Evolutionary conservation across 2,888 invertebrate genomes (phyloP).

Genomic region (Drosophila tanythrix): DNA sequence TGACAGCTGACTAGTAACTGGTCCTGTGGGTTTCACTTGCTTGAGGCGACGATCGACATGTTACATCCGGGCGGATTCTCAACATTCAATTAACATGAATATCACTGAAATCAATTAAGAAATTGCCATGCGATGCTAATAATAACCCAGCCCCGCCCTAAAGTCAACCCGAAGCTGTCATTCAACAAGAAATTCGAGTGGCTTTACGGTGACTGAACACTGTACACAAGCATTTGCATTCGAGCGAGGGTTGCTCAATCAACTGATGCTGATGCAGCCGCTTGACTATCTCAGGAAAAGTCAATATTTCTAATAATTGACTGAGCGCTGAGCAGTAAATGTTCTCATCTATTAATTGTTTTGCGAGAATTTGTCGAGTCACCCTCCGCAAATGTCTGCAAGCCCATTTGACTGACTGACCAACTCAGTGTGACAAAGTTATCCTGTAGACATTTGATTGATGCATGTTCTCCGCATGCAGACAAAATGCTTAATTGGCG

Average conservation of each 20-base stretch:
- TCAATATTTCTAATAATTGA: not conserved
- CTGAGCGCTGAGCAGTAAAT: not conserved
- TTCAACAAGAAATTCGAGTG: conserved; percentile 28
- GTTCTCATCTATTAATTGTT: not conserved
- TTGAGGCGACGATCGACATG: conserved; percentile 65
- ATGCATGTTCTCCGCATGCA: conserved; percentile 69
- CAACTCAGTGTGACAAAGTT: conserved; percentile 51
- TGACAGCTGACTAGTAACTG: conserved; percentile 51
- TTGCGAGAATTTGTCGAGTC: conserved; percentile 5
- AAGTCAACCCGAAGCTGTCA: conserved; percentile 41
- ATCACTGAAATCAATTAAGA: conserved; percentile 73
- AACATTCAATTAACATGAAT: conserved; percentile 58
- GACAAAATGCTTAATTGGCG: conserved; percentile 79
- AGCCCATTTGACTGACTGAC: conserved; percentile 41
- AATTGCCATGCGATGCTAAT: conserved; percentile 68
- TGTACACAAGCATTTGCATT: conserved; percentile 46
- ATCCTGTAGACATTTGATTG: conserved; percentile 74
- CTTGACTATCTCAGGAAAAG: not conserved
- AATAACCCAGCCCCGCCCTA: conserved; percentile 56
- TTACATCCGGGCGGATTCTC: conserved; percentile 68
- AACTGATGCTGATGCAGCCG: conserved; percentile 5
- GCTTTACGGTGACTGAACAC: conserved; percentile 16
- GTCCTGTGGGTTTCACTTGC: conserved; percentile 32
- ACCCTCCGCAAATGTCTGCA: conserved; percentile 47
- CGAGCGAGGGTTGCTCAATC: conserved; percentile 41